phyloP scores from a whole-genome alignment of 1,140 invertebrate species.

The Muscidifurax raptorellus region DNA sequence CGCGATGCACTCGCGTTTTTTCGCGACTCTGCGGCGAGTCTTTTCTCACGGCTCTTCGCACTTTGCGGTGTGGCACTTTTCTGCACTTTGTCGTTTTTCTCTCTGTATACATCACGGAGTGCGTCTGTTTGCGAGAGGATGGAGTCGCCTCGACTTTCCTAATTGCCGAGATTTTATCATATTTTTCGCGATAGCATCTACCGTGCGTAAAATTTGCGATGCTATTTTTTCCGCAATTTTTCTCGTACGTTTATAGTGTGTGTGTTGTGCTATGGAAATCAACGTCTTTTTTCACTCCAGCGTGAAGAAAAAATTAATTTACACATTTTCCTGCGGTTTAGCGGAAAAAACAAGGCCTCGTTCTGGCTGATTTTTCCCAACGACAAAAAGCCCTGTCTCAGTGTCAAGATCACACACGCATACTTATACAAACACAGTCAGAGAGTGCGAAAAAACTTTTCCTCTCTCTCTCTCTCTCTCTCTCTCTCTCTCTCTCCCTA shows the following conservation, averaged over 20 bases:
- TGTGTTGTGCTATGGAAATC: neutral
- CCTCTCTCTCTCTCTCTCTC: no score
- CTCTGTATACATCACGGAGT: neutral
- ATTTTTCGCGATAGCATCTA: neutral
- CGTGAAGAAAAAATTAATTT: neutral
- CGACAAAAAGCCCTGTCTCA: neutral
- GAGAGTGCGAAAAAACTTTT: neutral
- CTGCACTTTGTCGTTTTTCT: neutral
- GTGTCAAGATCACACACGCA: neutral
- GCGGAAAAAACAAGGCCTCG: neutral
- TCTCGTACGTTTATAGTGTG: neutral
- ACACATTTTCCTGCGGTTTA: no score
- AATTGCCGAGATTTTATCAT: neutral
- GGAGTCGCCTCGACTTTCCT: neutral
- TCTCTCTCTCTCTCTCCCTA: no score
- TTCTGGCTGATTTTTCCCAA: neutral
- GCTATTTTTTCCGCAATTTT: neutral
- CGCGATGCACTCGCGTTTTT: neutral
- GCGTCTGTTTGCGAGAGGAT: neutral
- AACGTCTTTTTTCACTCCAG: no score
- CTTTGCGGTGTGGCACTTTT: neutral
- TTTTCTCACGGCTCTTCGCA: conserved; percentile 21
- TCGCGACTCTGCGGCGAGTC: neutral
- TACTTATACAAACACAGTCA: no score
- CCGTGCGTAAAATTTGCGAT: neutral